phyloP scores from a whole-genome alignment of 2,797 vertebrate genomes.

The Remorina albescens region DNA sequence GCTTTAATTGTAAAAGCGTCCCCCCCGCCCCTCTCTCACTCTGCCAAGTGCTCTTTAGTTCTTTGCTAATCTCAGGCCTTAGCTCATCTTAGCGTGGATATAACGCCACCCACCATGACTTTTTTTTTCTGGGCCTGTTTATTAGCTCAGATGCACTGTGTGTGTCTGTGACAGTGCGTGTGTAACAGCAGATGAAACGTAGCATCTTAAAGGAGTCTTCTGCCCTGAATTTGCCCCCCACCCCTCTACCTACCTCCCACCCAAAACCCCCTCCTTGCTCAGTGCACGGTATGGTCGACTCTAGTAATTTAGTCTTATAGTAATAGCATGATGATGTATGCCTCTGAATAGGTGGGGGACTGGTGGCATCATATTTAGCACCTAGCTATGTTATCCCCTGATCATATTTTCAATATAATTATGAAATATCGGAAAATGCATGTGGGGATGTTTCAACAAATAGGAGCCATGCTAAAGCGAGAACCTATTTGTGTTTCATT shows the following conservation, averaged over 20 bases:
- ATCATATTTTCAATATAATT: constrained; percentile 82
- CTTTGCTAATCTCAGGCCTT: constrained; percentile 76
- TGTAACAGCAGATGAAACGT: constrained; percentile 26
- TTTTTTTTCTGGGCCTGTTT: constrained; percentile 66
- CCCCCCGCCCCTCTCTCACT: constrained; percentile 48
- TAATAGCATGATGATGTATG: constrained; percentile 76
- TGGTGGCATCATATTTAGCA: constrained; percentile 75
- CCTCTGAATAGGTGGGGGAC: constrained; percentile 63
- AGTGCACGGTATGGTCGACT: constrained; percentile 10
- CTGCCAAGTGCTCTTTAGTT: constrained; percentile 82
- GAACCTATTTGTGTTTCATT: constrained; percentile 88
- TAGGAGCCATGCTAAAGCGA: constrained; percentile 80
- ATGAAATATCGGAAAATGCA: constrained; percentile 79
- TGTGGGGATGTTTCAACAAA: constrained; percentile 79
- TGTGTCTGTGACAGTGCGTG: constrained; percentile 30
- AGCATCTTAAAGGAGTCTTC: constrained; percentile 45
- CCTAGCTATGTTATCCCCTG: constrained; percentile 73
- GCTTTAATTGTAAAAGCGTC: constrained; percentile 79
- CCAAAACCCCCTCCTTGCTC: not conserved
- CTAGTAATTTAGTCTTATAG: constrained; percentile 64
- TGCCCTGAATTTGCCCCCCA: constrained; percentile 11
- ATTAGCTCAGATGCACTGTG: constrained; percentile 60
- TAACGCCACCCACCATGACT: constrained; percentile 65
- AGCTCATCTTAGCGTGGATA: constrained; percentile 72
- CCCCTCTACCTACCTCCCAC: constrained; percentile 6